These are phyloP conservation scores for Embidobia sp. DNA, from an alignment of 2,888 invertebrate genomes.

Conservation along the genomic window DNA sequence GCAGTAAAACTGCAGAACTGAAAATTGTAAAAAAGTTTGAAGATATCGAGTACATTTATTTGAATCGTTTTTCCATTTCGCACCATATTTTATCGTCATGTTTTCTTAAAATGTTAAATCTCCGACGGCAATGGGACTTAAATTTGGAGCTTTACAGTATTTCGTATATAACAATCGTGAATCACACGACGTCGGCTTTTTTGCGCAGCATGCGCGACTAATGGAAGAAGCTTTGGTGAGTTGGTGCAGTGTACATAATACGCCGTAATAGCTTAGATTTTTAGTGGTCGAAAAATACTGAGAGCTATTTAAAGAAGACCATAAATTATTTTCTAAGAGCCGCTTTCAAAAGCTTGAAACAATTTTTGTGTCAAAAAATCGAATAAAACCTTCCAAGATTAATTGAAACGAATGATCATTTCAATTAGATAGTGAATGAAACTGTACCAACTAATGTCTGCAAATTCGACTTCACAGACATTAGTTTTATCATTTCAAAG, in stretches of 20 bases:
- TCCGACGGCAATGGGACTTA: background rate
- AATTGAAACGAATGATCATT: too few relatives aligned
- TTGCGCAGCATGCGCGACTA: slow-evolving; percentile 16
- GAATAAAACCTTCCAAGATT: too few relatives aligned
- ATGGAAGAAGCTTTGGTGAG: slow-evolving; percentile 38
- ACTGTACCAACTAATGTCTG: too few relatives aligned
- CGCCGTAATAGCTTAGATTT: slow-evolving; percentile 31
- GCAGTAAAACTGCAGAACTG: too few relatives aligned
- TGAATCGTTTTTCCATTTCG: too few relatives aligned
- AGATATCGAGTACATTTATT: too few relatives aligned
- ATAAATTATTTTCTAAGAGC: slow-evolving; percentile 25
- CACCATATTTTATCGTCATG: too few relatives aligned
- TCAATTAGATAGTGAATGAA: too few relatives aligned
- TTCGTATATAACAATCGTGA: slow-evolving; percentile 30
- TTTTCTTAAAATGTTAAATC: too few relatives aligned
- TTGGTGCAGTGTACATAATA: slow-evolving; percentile 26
- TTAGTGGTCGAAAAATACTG: slow-evolving; percentile 22
- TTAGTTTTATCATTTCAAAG: too few relatives aligned
- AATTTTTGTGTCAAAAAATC: slow-evolving; percentile 4
- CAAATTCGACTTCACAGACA: too few relatives aligned
- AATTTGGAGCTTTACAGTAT: slow-evolving; percentile 19
- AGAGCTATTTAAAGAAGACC: slow-evolving; percentile 5
- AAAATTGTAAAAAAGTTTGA: too few relatives aligned
- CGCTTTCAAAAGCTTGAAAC: background rate
- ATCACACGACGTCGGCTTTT: slow-evolving; percentile 22